Evolutionary conservation across 2,797 vertebrate species (phyloP).

Genomic region (Sebastes flavidus): DNA sequence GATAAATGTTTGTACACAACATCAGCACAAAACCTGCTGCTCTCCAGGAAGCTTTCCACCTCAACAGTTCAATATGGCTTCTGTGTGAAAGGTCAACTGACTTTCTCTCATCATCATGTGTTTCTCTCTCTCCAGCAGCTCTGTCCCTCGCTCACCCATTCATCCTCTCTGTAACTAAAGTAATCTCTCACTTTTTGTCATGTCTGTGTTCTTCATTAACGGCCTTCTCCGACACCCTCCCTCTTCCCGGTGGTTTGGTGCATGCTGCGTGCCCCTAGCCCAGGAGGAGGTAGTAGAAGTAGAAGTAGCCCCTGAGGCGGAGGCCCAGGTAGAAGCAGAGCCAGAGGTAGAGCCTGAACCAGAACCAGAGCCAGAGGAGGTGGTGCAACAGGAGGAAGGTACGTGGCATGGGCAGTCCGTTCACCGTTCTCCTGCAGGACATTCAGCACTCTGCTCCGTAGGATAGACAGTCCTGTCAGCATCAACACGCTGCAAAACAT

Average conservation of each 20-base stretch:
- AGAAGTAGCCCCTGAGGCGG: constrained; percentile 88
- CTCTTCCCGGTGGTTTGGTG: constrained; percentile 73
- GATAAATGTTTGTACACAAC: neutral
- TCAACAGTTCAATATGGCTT: constrained; percentile 42
- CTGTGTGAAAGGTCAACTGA: constrained; percentile 59
- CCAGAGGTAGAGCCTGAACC: constrained; percentile 75
- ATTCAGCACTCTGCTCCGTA: constrained; percentile 17
- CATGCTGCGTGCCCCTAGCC: constrained; percentile 86
- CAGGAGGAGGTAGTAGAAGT: constrained; percentile 85
- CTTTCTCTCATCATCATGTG: constrained; percentile 57
- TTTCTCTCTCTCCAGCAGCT: constrained; percentile 70
- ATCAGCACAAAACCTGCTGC: neutral
- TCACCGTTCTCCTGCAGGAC: constrained; percentile 68
- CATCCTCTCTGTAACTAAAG: constrained; percentile 66
- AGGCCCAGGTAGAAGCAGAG: constrained; percentile 80
- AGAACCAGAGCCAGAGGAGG: constrained; percentile 56
- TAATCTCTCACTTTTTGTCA: constrained; percentile 69
- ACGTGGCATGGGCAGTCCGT: constrained; percentile 80
- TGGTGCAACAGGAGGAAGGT: constrained; percentile 86
- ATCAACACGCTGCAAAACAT: constrained; percentile 30
- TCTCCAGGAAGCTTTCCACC: constrained; percentile 6
- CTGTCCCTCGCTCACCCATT: constrained; percentile 55
- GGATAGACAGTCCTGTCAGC: neutral
- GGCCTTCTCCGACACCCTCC: constrained; percentile 64
- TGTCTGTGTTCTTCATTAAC: constrained; percentile 77